phyloP scores from a whole-genome alignment of 2,113 vertebrate genomes.

The Limanda limanda region DNA sequence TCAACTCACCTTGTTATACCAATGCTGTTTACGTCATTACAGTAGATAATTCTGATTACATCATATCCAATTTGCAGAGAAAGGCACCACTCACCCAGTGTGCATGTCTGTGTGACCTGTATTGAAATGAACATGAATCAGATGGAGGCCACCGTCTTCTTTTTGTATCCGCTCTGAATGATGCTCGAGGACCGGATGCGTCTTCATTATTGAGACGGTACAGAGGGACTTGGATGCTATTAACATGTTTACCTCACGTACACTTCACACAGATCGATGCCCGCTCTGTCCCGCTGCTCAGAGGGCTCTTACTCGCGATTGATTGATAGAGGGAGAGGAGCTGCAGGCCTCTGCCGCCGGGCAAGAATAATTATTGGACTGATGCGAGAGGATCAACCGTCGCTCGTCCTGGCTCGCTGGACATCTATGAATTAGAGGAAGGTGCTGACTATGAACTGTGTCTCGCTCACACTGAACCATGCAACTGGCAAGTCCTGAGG shows the following conservation, averaged over 20 bases:
- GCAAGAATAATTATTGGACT: constrained; percentile 86
- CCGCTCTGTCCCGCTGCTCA: constrained; percentile 86
- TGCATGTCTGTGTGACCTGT: neutral
- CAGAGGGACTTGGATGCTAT: constrained; percentile 59
- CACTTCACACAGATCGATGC: constrained; percentile 87
- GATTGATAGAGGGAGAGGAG: constrained; percentile 86
- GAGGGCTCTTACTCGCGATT: constrained; percentile 87
- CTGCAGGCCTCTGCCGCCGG: constrained; percentile 81
- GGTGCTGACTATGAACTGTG: constrained; percentile 10
- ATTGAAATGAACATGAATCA: neutral
- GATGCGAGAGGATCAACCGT: constrained; percentile 47
- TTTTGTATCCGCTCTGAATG: neutral
- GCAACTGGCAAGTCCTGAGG: neutral
- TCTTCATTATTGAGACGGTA: constrained; percentile 72
- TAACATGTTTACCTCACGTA: constrained; percentile 83
- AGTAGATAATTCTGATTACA: neutral
- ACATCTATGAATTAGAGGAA: constrained; percentile 23
- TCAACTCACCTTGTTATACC: too few species aligned
- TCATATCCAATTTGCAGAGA: neutral
- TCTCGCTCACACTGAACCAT: neutral
- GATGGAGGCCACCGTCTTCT: neutral
- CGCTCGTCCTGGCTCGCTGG: constrained; percentile 46
- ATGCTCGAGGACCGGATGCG: neutral
- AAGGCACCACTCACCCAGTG: neutral
- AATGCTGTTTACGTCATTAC: neutral